Evolutionary conservation across 2,113 vertebrate genomes (phyloP).

Genomic region (Pithys albifrons): DNA sequence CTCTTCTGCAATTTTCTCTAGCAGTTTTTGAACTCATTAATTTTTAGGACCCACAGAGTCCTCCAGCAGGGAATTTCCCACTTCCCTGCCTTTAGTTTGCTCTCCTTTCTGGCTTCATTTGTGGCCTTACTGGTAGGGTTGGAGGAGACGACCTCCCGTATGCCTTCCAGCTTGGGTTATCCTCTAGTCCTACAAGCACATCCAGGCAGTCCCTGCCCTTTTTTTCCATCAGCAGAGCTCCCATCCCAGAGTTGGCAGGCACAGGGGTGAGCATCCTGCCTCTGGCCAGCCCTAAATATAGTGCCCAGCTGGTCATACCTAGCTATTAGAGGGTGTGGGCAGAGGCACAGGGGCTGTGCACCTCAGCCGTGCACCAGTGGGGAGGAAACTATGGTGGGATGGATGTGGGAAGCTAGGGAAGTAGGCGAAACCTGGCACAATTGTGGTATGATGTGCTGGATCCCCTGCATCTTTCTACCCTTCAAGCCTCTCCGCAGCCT

Average conservation of each 20-base stretch:
- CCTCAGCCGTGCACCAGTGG: accelerated
- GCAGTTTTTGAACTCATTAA: background rate
- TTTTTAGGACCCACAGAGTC: background rate
- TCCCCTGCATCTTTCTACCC: background rate
- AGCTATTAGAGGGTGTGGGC: constrained; percentile 1
- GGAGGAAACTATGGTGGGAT: background rate
- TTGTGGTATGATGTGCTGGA: background rate
- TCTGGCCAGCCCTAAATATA: background rate
- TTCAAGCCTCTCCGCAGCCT: accelerated
- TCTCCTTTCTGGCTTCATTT: background rate
- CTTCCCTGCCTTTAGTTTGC: background rate
- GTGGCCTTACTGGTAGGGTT: background rate
- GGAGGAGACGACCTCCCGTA: accelerated
- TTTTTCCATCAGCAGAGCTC: background rate
- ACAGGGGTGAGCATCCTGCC: background rate
- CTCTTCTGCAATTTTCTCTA: background rate
- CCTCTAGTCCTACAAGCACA: background rate
- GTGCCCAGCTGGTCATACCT: accelerated
- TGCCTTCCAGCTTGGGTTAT: background rate
- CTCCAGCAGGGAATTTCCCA: background rate
- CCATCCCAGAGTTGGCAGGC: background rate
- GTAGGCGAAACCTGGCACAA: background rate
- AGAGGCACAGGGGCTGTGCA: background rate
- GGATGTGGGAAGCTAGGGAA: background rate
- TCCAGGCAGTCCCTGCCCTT: background rate